phyloP scores from a whole-genome alignment of 2,113 vertebrate genomes.

The Lepidothrix coronata region DNA sequence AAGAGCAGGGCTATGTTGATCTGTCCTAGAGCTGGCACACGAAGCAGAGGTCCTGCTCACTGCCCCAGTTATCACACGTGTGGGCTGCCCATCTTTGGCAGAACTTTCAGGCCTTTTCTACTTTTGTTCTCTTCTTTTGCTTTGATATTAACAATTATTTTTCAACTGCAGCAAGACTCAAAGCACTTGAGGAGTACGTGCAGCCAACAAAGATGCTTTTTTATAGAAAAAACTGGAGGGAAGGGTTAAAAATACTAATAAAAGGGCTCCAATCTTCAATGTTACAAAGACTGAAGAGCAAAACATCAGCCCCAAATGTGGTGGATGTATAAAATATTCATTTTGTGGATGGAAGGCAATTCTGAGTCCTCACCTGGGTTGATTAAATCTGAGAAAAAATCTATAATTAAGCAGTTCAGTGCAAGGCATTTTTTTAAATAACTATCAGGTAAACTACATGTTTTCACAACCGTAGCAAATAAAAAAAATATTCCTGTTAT shows the following conservation, averaged over 20 bases:
- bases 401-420: slow-evolving; percentile 11
- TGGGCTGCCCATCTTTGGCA: not conserved
- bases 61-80: not conserved
- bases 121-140: not conserved
- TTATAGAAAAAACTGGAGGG: not conserved
- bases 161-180: not conserved
- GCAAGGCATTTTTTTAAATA: slow-evolving; percentile 22
- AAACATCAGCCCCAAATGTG: not conserved
- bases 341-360: slow-evolving; percentile 35
- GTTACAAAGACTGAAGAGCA: not conserved
- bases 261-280: not conserved
- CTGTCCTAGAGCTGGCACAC: too few species aligned
- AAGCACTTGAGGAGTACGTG: not conserved
- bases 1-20: not conserved
- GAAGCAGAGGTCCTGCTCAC: not conserved
- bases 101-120: not conserved
- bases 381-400: slow-evolving; percentile 42
- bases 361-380: not conserved
- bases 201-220: not conserved
- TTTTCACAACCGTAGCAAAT: not conserved
- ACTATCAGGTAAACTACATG: not conserved
- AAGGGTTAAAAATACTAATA: not conserved
- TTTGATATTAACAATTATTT: not conserved
- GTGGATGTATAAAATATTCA: slow-evolving; percentile 17
- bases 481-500: not conserved